Conservation (phyloP, 2,888 invertebrate species). For the Ophonus ardosiacus region DNA sequence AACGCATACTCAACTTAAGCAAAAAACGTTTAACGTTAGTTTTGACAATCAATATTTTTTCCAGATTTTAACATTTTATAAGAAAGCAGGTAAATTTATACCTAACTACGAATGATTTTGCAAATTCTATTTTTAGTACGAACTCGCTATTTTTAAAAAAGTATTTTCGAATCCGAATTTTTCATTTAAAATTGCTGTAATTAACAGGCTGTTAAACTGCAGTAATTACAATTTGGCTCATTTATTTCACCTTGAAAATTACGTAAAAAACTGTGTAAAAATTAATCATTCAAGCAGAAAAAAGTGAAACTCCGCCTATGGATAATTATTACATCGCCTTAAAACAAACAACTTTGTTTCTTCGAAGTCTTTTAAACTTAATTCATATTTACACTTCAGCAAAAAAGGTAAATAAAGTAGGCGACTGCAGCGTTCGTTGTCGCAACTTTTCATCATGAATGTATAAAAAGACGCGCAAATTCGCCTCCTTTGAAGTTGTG, state of each 20-base stretch:
- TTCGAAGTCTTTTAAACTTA: conserved; percentile 32
- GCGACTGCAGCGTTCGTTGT: conserved; percentile 3
- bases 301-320: conserved; percentile 21
- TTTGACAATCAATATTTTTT: no score
- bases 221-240: conserved; percentile 20
- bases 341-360: conserved; percentile 23
- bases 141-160: not conserved
- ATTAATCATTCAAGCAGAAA: conserved; percentile 32
- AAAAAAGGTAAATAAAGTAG: conserved; percentile 1
- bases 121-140: not conserved
- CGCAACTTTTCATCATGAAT: conserved; percentile 42
- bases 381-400: conserved; percentile 23
- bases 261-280: conserved; percentile 24
- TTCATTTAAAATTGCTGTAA: conserved; percentile 16
- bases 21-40: no score
- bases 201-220: conserved; percentile 27
- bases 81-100: no score
- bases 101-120: not conserved
- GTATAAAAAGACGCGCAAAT: conserved; percentile 36
- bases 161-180: conserved; percentile 4
- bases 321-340: conserved; percentile 5
- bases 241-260: conserved; percentile 41
- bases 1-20: no score
- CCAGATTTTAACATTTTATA: no score
- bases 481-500: conserved; percentile 22